These are phyloP conservation scores for Pyrochroa serraticornis DNA, from an alignment of 2,888 invertebrate species.

Conservation along the genomic window DNA sequence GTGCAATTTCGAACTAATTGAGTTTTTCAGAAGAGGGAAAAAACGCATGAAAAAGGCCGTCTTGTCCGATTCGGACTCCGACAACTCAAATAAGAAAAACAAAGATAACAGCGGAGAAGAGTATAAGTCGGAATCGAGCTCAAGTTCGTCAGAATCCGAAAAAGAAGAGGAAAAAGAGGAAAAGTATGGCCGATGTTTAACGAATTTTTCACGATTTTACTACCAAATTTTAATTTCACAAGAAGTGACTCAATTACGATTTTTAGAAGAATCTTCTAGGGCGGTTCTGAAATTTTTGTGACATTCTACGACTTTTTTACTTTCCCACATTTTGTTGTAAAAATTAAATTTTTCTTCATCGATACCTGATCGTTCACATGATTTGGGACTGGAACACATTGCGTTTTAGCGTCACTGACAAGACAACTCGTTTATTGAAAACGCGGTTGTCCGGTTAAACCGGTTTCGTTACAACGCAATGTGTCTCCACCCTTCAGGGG, in stretches of 20 bases:
- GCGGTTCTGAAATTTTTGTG: too few relatives aligned
- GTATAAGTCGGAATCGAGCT: conserved; percentile 22
- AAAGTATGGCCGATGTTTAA: conserved; percentile 25
- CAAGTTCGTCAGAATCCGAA: conserved; percentile 31
- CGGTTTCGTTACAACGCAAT: too few relatives aligned
- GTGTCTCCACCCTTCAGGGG: too few relatives aligned
- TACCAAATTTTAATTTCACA: not conserved
- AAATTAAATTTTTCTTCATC: too few relatives aligned
- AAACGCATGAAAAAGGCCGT: conserved; percentile 35
- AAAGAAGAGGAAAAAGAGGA: conserved; percentile 32
- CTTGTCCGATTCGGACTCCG: conserved; percentile 45
- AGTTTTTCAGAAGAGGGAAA: conserved; percentile 31
- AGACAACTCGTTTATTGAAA: too few relatives aligned
- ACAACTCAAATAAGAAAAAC: conserved; percentile 20
- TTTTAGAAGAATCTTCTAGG: not conserved
- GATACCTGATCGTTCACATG: too few relatives aligned
- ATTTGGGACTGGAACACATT: too few relatives aligned
- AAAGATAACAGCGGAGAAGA: conserved; percentile 21
- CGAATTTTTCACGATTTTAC: not conserved
- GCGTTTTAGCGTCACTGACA: too few relatives aligned
- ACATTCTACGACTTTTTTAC: too few relatives aligned
- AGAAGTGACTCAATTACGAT: not conserved
- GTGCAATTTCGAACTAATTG: too few relatives aligned
- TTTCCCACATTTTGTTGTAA: too few relatives aligned
- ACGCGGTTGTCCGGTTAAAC: too few relatives aligned